phyloP scores from a whole-genome alignment of 2,888 invertebrate genomes.

The Polylopha cassiicola region DNA sequence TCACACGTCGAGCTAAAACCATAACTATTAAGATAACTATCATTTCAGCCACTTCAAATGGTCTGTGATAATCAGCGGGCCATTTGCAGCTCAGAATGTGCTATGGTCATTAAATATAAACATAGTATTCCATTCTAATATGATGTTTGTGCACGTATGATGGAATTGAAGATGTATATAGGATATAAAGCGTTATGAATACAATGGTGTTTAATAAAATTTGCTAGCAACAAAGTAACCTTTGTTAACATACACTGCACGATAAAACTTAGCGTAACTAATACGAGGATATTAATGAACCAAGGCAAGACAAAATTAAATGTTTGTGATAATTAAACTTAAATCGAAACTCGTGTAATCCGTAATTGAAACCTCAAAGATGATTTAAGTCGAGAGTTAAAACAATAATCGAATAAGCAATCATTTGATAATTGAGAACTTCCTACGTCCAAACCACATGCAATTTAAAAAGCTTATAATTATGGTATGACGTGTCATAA shows the following conservation, averaged over 20 bases:
- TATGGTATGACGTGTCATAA: slow-evolving; percentile 30
- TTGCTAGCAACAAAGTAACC: no score
- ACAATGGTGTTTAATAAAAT: slow-evolving; percentile 5
- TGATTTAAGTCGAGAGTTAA: slow-evolving; percentile 3
- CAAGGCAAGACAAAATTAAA: no score
- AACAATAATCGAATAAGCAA: slow-evolving; percentile 13
- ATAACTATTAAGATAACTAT: slow-evolving; percentile 23
- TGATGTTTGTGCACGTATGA: slow-evolving; percentile 17
- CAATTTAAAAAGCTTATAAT: slow-evolving; percentile 26
- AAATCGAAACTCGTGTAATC: no score
- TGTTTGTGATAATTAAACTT: no score
- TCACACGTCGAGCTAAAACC: slow-evolving; percentile 16
- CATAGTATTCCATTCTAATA: slow-evolving; percentile 16
- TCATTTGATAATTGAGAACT: slow-evolving; percentile 18
- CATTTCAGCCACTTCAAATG: slow-evolving; percentile 21
- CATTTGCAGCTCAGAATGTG: slow-evolving; percentile 20
- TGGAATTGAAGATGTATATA: background rate
- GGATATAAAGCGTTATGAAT: slow-evolving; percentile 6
- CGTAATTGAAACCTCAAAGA: background rate
- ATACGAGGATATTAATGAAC: no score
- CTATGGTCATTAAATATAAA: slow-evolving; percentile 20
- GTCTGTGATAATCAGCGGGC: slow-evolving; percentile 19
- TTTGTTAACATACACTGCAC: no score
- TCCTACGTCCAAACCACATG: slow-evolving; percentile 13
- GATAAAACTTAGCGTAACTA: no score